phyloP scores from a whole-genome alignment of 2,888 invertebrate species.

The Troilus luridus region DNA sequence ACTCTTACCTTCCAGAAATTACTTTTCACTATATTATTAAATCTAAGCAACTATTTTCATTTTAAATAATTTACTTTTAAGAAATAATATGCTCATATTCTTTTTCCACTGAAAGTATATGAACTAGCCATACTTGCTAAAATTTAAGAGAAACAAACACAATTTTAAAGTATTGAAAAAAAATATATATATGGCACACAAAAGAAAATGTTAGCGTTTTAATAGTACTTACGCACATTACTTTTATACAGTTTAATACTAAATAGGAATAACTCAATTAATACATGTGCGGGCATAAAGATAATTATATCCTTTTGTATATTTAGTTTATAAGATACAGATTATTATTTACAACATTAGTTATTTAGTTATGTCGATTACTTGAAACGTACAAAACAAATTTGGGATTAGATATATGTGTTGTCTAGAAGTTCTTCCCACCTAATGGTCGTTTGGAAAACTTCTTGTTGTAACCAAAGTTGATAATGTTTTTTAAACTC shows the following conservation, averaged over 20 bases:
- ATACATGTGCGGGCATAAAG: background rate
- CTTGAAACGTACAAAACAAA: background rate
- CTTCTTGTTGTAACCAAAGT: slow-evolving; percentile 96
- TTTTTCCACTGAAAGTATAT: background rate
- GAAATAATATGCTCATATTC: background rate
- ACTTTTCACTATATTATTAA: background rate
- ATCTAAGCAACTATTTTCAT: background rate
- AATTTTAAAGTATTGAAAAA: background rate
- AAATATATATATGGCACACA: slow-evolving; percentile 1
- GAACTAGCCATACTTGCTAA: background rate
- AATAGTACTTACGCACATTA: background rate
- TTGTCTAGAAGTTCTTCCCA: slow-evolving; percentile 76
- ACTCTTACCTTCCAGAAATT: background rate
- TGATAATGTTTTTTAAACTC: slow-evolving; percentile 95
- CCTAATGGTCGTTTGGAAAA: slow-evolving; percentile 87
- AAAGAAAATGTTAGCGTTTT: background rate
- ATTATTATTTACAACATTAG: background rate
- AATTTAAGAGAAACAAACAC: background rate
- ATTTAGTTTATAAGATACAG: background rate
- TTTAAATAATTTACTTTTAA: background rate
- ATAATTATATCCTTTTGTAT: background rate
- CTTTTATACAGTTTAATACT: background rate
- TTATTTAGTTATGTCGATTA: background rate
- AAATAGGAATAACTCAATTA: background rate
- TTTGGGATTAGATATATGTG: slow-evolving; percentile 15